phyloP scores from a whole-genome alignment of 2,113 vertebrate species.

The Corythaixoides concolor region DNA sequence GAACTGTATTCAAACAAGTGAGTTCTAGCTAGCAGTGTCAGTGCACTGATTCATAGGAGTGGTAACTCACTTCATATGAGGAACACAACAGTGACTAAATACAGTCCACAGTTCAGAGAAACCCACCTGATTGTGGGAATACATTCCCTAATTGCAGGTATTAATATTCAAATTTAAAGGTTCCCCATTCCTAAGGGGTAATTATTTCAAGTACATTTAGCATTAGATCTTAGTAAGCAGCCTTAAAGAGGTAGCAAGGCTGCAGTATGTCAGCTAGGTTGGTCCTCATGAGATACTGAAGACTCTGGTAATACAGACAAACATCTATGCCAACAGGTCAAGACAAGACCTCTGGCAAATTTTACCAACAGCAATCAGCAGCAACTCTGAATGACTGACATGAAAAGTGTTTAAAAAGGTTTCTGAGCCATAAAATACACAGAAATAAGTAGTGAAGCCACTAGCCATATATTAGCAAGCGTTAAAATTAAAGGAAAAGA shows the following conservation, averaged over 20 bases:
- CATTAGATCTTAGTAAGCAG: not conserved
- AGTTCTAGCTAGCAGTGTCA: not conserved
- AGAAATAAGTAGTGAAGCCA: not conserved
- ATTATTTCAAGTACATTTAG: not conserved
- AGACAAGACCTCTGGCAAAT: not conserved
- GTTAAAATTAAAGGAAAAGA: not conserved
- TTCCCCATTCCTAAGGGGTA: not conserved
- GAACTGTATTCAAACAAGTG: not conserved
- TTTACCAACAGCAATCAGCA: not conserved
- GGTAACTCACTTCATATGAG: not conserved
- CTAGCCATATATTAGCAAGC: not conserved
- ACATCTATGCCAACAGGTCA: not conserved
- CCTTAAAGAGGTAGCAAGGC: not conserved
- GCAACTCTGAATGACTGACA: not conserved
- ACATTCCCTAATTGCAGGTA: not conserved
- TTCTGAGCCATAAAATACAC: not conserved
- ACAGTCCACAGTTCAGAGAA: not conserved
- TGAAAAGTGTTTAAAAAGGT: not conserved
- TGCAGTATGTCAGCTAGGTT: not conserved
- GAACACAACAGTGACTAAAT: not conserved
- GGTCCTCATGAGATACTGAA: not conserved
- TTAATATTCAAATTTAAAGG: not conserved
- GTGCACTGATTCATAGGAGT: not conserved
- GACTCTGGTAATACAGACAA: not conserved
- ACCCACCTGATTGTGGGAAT: not conserved